A percentile compares a stretch with the other conserved stretches of the same genome.
These are phyloP conservation scores for Eublepharis macularius DNA, from an alignment of 2,113 vertebrate genomes.

Conservation along the genomic window DNA sequence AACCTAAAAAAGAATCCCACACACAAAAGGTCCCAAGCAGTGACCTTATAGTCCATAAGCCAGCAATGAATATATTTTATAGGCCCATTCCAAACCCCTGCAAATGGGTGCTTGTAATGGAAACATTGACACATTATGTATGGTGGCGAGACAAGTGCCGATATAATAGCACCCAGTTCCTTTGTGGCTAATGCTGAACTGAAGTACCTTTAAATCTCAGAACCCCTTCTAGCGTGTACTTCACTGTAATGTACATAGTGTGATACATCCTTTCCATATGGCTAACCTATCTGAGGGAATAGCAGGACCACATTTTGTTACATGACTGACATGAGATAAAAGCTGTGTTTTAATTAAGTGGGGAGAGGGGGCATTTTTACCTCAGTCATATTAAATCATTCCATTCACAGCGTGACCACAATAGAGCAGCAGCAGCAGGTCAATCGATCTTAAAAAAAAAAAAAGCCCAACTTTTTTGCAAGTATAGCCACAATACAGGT, in stretches of 20 bases:
- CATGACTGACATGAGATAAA: conserved; percentile 52
- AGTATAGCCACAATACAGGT: conserved; percentile 71
- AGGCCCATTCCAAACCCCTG: conserved; percentile 65
- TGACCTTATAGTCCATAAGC: conserved; percentile 67
- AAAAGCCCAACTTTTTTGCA: conserved; percentile 65
- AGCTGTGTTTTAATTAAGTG: conserved; percentile 61
- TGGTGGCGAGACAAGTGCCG: conserved; percentile 59
- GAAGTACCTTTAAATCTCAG: conserved; percentile 68
- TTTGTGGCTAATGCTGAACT: conserved; percentile 63
- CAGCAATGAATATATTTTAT: conserved; percentile 68
- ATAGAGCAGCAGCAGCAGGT: conserved; percentile 42
- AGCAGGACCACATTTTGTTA: conserved; percentile 39
- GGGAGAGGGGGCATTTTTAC: conserved; percentile 29
- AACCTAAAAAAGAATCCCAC: not conserved
- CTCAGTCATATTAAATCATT: conserved; percentile 53
- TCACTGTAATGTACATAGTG: conserved; percentile 65
- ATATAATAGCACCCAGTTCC: conserved; percentile 62
- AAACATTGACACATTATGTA: conserved; percentile 73
- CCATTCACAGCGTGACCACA: conserved; percentile 18
- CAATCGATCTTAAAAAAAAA: conserved; percentile 45
- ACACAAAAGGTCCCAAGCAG: conserved; percentile 68
- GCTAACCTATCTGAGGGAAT: conserved; percentile 39
- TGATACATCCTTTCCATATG: conserved; percentile 57
- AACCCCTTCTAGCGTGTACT: conserved; percentile 58
- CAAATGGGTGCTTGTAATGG: conserved; percentile 71